Conservation (phyloP, 2,113 vertebrate species). For the Alethe diademata region DNA sequence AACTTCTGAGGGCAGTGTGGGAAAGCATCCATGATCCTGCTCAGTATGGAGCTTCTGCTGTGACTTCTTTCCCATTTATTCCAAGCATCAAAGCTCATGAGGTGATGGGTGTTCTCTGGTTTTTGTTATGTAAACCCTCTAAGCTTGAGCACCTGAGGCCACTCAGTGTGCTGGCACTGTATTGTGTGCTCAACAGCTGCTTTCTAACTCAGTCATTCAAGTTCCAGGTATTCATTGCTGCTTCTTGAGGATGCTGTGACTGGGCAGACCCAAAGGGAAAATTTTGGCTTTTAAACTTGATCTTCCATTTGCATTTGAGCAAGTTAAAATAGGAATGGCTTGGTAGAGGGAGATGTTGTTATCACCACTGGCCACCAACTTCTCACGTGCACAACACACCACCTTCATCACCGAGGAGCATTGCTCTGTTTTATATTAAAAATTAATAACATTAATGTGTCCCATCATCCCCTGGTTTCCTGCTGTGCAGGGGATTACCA, state of each 20-base stretch:
- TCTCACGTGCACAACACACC: fast-evolving
- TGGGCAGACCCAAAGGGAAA: not conserved
- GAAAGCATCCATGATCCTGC: not conserved
- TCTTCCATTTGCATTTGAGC: not conserved
- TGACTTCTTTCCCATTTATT: not conserved
- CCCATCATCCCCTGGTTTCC: not conserved
- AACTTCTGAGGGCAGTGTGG: not conserved
- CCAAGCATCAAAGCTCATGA: not conserved
- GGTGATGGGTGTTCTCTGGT: not conserved
- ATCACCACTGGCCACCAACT: not conserved
- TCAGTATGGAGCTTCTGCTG: not conserved
- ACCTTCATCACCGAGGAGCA: not conserved
- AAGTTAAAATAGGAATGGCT: not conserved
- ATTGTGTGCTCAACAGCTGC: not conserved
- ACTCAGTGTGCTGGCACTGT: not conserved
- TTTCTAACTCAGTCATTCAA: not conserved
- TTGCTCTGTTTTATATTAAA: not conserved
- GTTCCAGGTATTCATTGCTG: not conserved
- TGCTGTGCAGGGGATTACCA: not conserved
- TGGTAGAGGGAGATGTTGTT: not conserved
- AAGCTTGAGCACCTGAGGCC: not conserved
- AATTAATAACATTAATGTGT: not conserved
- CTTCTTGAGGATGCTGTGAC: not conserved
- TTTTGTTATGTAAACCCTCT: not conserved
- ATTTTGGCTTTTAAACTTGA: not conserved